These are phyloP conservation scores for Actinemys pallida DNA, from an alignment of 2,113 vertebrate species.

Conservation along the genomic window DNA sequence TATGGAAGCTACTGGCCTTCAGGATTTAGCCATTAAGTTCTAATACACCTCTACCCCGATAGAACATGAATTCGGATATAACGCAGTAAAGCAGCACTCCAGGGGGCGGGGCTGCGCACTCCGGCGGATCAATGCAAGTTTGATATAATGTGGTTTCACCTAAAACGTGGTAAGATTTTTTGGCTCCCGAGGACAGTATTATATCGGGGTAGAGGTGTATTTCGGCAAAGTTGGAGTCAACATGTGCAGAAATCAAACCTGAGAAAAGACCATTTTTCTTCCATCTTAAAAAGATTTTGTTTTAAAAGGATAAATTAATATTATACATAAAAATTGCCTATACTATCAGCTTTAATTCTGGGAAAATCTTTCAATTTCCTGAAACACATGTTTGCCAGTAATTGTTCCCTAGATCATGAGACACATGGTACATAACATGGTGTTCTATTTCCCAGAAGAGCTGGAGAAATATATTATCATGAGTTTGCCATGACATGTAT, in stretches of 20 bases:
- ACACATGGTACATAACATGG: not conserved
- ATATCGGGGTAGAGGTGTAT: not conserved
- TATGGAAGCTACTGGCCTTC: not conserved
- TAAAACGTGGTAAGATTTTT: no score
- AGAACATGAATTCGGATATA: no score
- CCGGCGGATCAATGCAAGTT: no score
- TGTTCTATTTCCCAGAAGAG: not conserved
- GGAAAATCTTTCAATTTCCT: not conserved
- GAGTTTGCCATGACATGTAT: not conserved
- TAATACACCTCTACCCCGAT: not conserved
- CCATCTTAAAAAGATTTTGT: not conserved
- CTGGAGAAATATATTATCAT: not conserved
- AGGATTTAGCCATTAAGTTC: not conserved
- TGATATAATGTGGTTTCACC: no score
- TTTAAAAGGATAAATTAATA: not conserved
- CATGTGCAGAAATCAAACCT: not conserved
- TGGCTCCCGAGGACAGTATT: no score
- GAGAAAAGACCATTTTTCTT: not conserved
- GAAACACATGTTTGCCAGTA: not conserved
- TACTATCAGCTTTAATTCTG: not conserved
- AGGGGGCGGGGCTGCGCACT: no score
- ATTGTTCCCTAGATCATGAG: not conserved
- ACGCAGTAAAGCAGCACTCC: no score
- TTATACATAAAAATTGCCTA: not conserved
- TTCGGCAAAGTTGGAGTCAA: not conserved